Evolutionary conservation across 2,113 vertebrate species (phyloP).

Genomic region (Naja naja): DNA sequence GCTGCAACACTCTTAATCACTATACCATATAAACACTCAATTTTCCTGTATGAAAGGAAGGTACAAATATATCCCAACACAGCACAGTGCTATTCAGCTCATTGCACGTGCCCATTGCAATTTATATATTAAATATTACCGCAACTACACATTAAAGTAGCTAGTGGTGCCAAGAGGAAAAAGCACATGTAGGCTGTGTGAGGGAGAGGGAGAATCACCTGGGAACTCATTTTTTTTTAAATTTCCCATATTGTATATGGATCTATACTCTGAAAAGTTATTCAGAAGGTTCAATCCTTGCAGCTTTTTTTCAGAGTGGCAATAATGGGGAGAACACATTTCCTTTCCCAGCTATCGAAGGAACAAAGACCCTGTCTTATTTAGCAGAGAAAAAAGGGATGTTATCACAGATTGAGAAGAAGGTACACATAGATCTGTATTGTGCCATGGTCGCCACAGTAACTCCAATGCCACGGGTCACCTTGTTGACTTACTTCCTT

Average conservation of each 20-base stretch:
- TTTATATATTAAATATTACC: neutral
- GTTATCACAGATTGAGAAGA: neutral
- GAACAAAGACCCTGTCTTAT: neutral
- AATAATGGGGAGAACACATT: neutral
- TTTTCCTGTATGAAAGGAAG: neutral
- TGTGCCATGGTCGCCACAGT: neutral
- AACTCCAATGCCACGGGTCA: rapidly evolving
- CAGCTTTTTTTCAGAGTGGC: neutral
- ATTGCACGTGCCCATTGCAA: neutral
- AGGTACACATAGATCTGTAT: neutral
- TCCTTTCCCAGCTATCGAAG: neutral
- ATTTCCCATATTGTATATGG: neutral
- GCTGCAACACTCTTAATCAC: neutral
- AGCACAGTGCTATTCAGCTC: neutral
- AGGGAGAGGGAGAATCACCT: neutral
- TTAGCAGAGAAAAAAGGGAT: neutral
- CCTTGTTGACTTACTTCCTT: neutral
- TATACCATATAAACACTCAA: neutral
- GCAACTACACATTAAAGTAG: neutral
- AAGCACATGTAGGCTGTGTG: neutral
- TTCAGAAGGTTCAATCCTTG: neutral
- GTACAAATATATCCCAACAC: neutral
- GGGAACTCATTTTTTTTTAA: neutral
- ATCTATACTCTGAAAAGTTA: neutral
- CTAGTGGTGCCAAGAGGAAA: neutral